Conservation (phyloP, 2,888 invertebrate species). For the Anoplius nigerrimus region DNA sequence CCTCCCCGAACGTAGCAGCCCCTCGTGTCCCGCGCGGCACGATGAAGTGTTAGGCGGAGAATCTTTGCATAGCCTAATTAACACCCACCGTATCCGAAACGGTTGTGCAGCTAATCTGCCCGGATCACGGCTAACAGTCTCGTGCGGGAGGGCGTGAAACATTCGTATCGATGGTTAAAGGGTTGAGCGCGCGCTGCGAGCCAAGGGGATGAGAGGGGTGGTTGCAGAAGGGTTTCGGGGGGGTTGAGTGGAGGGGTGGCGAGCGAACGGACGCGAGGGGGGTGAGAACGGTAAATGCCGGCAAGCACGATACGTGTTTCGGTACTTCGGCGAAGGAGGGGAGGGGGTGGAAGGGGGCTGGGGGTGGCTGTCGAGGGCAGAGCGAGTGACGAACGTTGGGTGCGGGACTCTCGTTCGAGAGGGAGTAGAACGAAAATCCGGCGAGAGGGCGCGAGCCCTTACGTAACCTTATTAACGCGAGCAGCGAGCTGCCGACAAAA, state of each 20-base stretch:
- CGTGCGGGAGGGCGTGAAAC: constrained; percentile 15
- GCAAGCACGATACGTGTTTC: constrained; percentile 17
- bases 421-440: too few species aligned
- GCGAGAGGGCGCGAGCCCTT: too few species aligned
- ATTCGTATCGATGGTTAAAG: constrained; percentile 34
- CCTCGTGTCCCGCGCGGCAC: background rate
- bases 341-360: constrained; percentile 22
- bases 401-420: too few species aligned
- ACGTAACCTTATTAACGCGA: too few species aligned
- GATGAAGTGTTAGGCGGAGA: constrained; percentile 15
- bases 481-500: too few species aligned
- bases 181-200: background rate
- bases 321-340: constrained; percentile 20
- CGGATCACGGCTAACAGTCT: constrained; percentile 35
- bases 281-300: constrained; percentile 29
- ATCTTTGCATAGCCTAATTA: constrained; percentile 51
- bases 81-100: constrained; percentile 39
- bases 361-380: background rate
- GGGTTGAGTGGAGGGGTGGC: too few species aligned
- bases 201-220: too few species aligned
- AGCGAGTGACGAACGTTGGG: too few species aligned
- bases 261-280: constrained; percentile 6
- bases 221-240: too few species aligned
- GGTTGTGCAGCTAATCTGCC: constrained; percentile 37
- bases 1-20: background rate